Evolutionary conservation across 2,113 vertebrate genomes (phyloP).

Genomic region (Bufo gargarizans): DNA sequence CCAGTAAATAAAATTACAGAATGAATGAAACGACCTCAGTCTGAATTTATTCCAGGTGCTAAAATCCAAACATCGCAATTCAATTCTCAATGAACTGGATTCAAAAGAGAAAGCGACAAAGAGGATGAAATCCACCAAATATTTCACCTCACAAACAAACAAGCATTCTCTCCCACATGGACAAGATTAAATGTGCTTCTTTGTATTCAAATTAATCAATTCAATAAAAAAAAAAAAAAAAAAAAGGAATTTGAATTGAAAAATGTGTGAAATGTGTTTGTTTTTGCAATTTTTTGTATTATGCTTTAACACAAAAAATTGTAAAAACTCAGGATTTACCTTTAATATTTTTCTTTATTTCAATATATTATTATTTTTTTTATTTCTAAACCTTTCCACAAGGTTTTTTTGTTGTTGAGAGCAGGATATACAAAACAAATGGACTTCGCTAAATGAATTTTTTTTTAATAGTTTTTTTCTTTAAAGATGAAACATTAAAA

Average conservation of each 20-base stretch:
- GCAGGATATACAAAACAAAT: conserved; percentile 49
- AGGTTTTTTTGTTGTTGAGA: neutral
- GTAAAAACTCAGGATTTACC: conserved; percentile 32
- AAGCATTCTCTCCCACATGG: neutral
- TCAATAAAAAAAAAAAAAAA: neutral
- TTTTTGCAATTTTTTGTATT: conserved; percentile 29
- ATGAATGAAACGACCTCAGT: neutral
- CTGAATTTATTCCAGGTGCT: neutral
- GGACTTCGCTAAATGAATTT: neutral
- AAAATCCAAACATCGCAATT: neutral
- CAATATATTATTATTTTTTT: neutral
- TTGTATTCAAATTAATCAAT: too few species aligned
- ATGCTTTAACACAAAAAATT: neutral
- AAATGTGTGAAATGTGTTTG: conserved; percentile 41
- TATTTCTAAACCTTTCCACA: conserved; percentile 1
- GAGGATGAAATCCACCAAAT: neutral
- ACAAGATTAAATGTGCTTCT: neutral
- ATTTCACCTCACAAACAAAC: neutral
- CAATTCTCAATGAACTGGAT: neutral
- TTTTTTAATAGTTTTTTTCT: neutral
- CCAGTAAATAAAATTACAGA: neutral
- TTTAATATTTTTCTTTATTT: neutral
- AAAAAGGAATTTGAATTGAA: neutral
- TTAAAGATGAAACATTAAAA: conserved; percentile 25
- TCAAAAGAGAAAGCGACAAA: neutral